Conservation (phyloP, 2,113 vertebrate species). For the Orycteropus afer region DNA sequence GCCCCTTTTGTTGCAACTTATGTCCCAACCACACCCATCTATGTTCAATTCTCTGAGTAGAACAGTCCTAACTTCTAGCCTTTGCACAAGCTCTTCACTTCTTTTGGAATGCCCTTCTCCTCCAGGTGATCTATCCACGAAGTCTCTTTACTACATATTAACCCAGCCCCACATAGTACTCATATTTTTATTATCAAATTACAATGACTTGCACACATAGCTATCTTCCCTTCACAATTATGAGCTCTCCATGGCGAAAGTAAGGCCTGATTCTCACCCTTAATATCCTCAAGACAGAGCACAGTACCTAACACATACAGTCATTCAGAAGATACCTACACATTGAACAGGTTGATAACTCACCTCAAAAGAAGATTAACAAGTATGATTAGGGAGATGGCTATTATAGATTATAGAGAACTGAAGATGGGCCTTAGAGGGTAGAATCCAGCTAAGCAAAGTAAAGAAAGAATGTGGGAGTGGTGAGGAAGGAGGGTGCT, state of each 20-base stretch:
- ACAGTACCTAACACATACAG: conserved; percentile 11
- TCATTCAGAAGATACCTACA: background rate
- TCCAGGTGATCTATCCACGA: background rate
- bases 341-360: background rate
- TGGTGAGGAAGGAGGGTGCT: background rate
- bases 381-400: background rate
- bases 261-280: background rate
- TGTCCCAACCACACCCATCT: background rate
- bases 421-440: background rate
- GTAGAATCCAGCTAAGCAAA: background rate
- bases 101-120: background rate
- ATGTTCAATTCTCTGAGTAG: background rate
- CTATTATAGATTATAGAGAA: conserved; percentile 10
- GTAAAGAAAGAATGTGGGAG: background rate
- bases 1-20: background rate
- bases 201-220: background rate
- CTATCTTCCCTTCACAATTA: conserved; percentile 27
- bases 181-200: conserved; percentile 50
- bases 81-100: conserved; percentile 24
- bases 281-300: background rate
- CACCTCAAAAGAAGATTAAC: conserved; percentile 49
- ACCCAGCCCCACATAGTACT: background rate
- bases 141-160: background rate
- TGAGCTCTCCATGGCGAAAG: background rate
- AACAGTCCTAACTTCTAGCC: background rate